Evolutionary conservation across 1,140 invertebrate species (phyloP), one percentile per base, ranked within the genome.

Genomic region (Argopecten irradians): DNA sequence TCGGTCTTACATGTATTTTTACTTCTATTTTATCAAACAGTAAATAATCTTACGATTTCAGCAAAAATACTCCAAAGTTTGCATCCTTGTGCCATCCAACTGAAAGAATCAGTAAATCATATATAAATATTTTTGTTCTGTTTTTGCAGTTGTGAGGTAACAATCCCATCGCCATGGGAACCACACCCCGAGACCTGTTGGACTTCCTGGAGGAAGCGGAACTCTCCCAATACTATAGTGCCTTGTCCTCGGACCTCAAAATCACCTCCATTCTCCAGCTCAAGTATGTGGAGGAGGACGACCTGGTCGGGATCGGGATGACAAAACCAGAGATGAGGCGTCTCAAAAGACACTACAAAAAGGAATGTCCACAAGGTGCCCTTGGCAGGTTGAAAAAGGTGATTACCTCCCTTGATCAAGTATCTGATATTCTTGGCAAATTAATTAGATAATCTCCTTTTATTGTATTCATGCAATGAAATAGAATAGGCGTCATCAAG

Each of bases 251-350:
- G 95, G 96, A 96, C 88, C 93, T 97, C 43, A 97, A 97, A 94
- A 96, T 97, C 34, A 95, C 93, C 0, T 91, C 88, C 33, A 97
- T 98, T n/a, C 97, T 98, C 34, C 99, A 99, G 95, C 96, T 99
- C n/a, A 99, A 99, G 95, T 99, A 98, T 96, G 98, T 99, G 9
- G 97, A 97, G 0, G 98, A 99, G 92, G 98, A 98, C 90, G 99
- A 99, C 95, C 96, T 99, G 36, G 96, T 96, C 46, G 97, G 97
- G 88, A 97, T 99, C 92, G 99, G 99, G 9, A 98, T 99, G 97
- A 98, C 98, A 13, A 98, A 98, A 91, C 99, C 99, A 34, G 99
- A 99, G 96, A 97, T 99, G 91, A 96, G 99, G 88, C 97, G 99
- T 55, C 97, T 99, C 46, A 99, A 99, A 95, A 98, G 97, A 93